phyloP scores from a whole-genome alignment of 1,140 invertebrate genomes.

The Drosophila orena region DNA sequence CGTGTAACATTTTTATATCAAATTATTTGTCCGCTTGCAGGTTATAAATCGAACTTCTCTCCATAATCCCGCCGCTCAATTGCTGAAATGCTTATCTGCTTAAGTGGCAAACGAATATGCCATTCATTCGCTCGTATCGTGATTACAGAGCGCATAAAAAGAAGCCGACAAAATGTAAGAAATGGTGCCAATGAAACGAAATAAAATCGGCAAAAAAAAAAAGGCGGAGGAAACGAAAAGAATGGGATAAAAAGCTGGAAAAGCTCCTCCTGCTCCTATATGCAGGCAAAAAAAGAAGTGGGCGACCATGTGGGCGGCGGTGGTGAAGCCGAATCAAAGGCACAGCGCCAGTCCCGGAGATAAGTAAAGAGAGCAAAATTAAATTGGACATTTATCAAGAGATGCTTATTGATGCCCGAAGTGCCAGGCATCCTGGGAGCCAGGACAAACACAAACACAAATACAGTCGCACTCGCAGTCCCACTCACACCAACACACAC shows the following conservation, averaged over 20 bases:
- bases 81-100: conserved; percentile 44
- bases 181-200: conserved; percentile 66
- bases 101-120: conserved; percentile 70
- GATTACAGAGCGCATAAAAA: conserved; percentile 56
- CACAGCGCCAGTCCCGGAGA: conserved; percentile 41
- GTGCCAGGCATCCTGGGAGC: conserved; percentile 44
- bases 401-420: conserved; percentile 82
- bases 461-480: conserved; percentile 15
- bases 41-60: conserved; percentile 28
- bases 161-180: conserved; percentile 70
- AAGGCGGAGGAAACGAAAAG: conserved; percentile 8
- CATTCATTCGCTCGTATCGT: conserved; percentile 61
- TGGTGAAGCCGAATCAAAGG: conserved; percentile 32
- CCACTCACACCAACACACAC: conserved; percentile 14
- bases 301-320: conserved; percentile 29
- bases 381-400: conserved; percentile 85
- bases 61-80: conserved; percentile 33
- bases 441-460: conserved; percentile 33
- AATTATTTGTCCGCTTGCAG: conserved; percentile 25
- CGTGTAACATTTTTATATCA: conserved; percentile 24
- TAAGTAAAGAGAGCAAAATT: conserved; percentile 84
- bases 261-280: conserved; percentile 30
- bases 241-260: conserved; percentile 31
- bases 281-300: background rate
- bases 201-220: conserved; percentile 44